A percentile compares a stretch with the other conserved stretches of the same genome.
Conservation (phyloP, 2,113 vertebrate species). For the Tachysurus fulvidraco region DNA sequence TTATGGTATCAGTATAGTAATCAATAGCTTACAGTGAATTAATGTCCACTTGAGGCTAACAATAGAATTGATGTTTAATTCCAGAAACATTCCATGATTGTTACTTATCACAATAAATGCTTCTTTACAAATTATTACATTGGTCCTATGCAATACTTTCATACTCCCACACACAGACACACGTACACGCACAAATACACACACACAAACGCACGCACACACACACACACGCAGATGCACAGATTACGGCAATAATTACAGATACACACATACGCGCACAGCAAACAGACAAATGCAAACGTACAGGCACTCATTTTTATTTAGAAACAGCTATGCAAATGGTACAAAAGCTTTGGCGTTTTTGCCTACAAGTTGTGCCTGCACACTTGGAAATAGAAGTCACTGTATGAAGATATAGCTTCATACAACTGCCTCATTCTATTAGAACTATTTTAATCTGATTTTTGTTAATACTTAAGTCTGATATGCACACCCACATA, state of each 20-base stretch:
- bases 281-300: slow-evolving; percentile 56
- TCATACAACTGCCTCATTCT: slow-evolving; percentile 56
- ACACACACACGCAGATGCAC: slow-evolving; percentile 56
- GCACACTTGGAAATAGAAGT: slow-evolving; percentile 71
- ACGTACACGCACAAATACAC: slow-evolving; percentile 51
- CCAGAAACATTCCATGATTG: slow-evolving; percentile 50
- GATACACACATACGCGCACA: slow-evolving; percentile 58
- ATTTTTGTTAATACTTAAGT: slow-evolving; percentile 47
- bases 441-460: slow-evolving; percentile 39
- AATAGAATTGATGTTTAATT: slow-evolving; percentile 41
- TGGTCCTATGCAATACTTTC: slow-evolving; percentile 58
- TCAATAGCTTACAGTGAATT: slow-evolving; percentile 37
- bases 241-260: slow-evolving; percentile 17
- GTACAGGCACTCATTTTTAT: slow-evolving; percentile 55
- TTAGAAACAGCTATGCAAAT: slow-evolving; percentile 67
- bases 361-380: slow-evolving; percentile 72
- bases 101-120: slow-evolving; percentile 63
- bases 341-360: slow-evolving; percentile 74
- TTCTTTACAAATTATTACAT: slow-evolving; percentile 66
- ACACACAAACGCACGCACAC: slow-evolving; percentile 56
- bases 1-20: slow-evolving; percentile 35
- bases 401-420: slow-evolving; percentile 54
- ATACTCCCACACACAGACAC: slow-evolving; percentile 57
- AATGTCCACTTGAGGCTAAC: slow-evolving; percentile 45
- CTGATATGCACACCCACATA: slow-evolving; percentile 77